Evolutionary conservation across 2,888 invertebrate genomes (phyloP).

Genomic region (Argyresthia goedartella): DNA sequence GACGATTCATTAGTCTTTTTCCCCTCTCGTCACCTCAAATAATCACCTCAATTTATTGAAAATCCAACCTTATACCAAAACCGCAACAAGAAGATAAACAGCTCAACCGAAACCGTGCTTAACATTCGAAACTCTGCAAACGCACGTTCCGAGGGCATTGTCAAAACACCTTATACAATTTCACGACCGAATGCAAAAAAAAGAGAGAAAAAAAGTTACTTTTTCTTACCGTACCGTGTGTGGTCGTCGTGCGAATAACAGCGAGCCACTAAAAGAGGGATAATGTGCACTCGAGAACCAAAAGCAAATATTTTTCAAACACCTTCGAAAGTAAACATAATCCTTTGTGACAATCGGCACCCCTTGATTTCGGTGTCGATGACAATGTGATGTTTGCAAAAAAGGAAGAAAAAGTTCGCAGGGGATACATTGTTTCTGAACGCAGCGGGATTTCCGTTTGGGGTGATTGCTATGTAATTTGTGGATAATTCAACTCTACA

Average conservation of each 20-base stretch:
- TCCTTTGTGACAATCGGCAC: slow-evolving; percentile 50
- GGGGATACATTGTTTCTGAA: slow-evolving; percentile 4
- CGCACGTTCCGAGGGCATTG: slow-evolving; percentile 60
- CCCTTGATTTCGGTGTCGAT: slow-evolving; percentile 56
- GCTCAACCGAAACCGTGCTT: slow-evolving; percentile 43
- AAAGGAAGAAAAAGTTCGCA: slow-evolving; percentile 21
- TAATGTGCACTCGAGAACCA: slow-evolving; percentile 51
- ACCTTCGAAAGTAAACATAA: slow-evolving; percentile 47
- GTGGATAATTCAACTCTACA: slow-evolving; percentile 43
- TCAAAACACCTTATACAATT: slow-evolving; percentile 67
- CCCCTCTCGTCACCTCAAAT: no score
- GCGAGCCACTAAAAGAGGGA: slow-evolving; percentile 36
- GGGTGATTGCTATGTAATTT: slow-evolving; percentile 54
- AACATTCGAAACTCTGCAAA: slow-evolving; percentile 50
- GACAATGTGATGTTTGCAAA: slow-evolving; percentile 46
- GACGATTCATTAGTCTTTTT: no score
- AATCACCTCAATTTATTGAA: not conserved
- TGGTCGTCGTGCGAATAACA: slow-evolving; percentile 48
- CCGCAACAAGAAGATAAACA: slow-evolving; percentile 33
- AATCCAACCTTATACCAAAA: not conserved
- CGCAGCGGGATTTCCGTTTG: slow-evolving; percentile 27
- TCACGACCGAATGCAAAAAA: slow-evolving; percentile 35
- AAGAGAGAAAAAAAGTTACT: slow-evolving; percentile 18
- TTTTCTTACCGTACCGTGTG: slow-evolving; percentile 29
- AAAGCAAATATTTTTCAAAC: slow-evolving; percentile 69